Evolutionary conservation across 2,797 vertebrate genomes (phyloP), one percentile per base, ranked within the genome.

Genomic region (Chelidonichthys spinosus): DNA sequence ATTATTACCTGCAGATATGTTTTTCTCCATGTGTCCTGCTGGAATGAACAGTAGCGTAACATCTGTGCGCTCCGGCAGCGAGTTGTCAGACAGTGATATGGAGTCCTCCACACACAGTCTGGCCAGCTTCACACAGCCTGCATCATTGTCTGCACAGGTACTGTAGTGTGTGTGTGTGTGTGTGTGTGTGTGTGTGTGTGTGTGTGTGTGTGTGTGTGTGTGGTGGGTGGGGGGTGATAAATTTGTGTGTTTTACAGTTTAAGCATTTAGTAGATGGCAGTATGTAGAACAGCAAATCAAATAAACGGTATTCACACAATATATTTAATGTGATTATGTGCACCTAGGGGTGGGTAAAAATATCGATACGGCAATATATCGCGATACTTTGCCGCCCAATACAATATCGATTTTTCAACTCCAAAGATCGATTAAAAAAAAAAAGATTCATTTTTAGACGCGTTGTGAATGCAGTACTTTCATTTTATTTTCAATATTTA

Each of bases 1-100:
- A 10, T 42, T 32, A 60, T 60, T 55, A 40, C 42, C 63, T 74
- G n/a, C 89, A 96, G 97, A 97, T 69, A 96, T 98, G 95, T 98
- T 98, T 92, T 98, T 92, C 91, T 97, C 97, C 62, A 98, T 98
- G 97, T 95, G 95, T 5, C 93, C 93, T 58, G 90, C 74, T 39
- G 90, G 78, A 69, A 96, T 97, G 95, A 95, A 78, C 1, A 96
- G 94, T 86, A 97, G 97, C 4, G 89, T 93, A 77, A 88, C 93
- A 6, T 97, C 97, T 0, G 84, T 92, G 7, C 92, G 92, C 61
- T 95, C 94, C 0, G 91, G 95, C 72, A 97, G 94, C 2, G 96
- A 97, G 76, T 78, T 96, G 63, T 96, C 95, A 0, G 96, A 96
- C 18, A 95, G 96, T 17, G 96, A 97, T 58, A 95, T 98, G 92